Evolutionary conservation across 2,888 invertebrate genomes (phyloP), one percentile per base, ranked within the genome.

Genomic region (Matsumyia berberina): DNA sequence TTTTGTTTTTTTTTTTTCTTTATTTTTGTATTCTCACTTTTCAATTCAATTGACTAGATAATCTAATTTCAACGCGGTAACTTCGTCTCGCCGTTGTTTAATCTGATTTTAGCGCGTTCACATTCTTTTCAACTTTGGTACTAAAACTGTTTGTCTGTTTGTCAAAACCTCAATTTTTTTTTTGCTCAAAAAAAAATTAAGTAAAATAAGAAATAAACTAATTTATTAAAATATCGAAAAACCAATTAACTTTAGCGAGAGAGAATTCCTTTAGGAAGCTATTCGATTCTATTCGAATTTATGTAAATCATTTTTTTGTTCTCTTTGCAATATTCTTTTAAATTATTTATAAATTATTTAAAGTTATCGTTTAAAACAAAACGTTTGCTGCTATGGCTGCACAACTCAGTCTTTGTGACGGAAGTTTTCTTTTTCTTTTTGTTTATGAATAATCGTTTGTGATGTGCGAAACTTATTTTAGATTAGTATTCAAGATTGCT

Each of bases 11-110:
- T 57, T 39, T 51, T 78, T 67, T 81, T 44, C 42, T 78, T 83
- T 64, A 53, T 39, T 51, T 78, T 67, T 81, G 31, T 64, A 57
- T 74, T 76, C 60, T 86, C 82, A 78, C 73, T 78, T 72, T 86
- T 79, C 87, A 87, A 87, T 86, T 88, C 88, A 89, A 89, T 89
- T 89, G 89, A 89, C 88, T 89, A 89, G 88, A 88, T 88, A 88
- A 88, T 87, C 88, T 88, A 88, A 87, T 88, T 88, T 64, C 58
- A 74, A 70, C 69, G 35, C 64, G 49, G 17, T 31, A 15, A 60
- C 69, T 70, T 70, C 33, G 24, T 42, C 29, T 51, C 67, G 49
- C 31, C 46, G 62, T 67, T 69, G 62, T 78, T 51, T 73, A 74
- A 83, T 83, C 79, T 83, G 73, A 83, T 79, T 46, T 67, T 57